Evolutionary conservation across 1,140 invertebrate genomes (phyloP), one percentile per base, ranked within the genome.

Genomic region (Semibalanus balanoides): DNA sequence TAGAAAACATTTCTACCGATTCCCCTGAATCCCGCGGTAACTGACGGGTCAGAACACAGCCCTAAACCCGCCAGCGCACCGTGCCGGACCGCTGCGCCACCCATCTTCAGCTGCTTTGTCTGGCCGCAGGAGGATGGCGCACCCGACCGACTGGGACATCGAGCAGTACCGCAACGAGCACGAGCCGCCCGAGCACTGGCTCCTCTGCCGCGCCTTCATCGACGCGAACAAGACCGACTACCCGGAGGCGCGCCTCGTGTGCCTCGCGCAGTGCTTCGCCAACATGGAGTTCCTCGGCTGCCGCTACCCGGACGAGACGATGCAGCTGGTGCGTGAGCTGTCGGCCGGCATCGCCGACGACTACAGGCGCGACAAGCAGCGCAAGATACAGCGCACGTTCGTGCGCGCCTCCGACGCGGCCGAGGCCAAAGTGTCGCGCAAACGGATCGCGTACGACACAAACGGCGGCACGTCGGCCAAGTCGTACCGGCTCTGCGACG

Each of bases 371-470:
- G 89, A 88, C 77, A 85, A 90, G 51, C 88, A 89, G 78, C 86
- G 84, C 71, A 92, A 89, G 80, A 81, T 91, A 19, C 89, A 92
- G 81, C 84, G 91, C 76, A 92, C 90, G 0, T 93, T 93, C 84
- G 89, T 93, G 0, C 84, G 88, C 80, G 92, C 91, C 29, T 92
- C 90, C 30, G 89, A 91, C 80, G 92, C 91, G 30, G 89, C 89
- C n/a, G 86, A 86, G 81, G 90, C 90, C 0, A 90, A 89, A 83
- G 87, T 88, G 76, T 90, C 76, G 76, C 70, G 70, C 3, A 28
- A 72, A n/a, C 70, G 51, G 22, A 64, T 64, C 51, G 9, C 51
- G 1, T 64, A 64, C 22, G 51, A 64, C 51, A 64, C 51, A 1
- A 19, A 25, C 51, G 51, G 51, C 11, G 51, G 51, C 51, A 11